These are phyloP conservation scores for Drosophila hamatofila DNA, from an alignment of 2,888 invertebrate species.

Conservation along the genomic window DNA sequence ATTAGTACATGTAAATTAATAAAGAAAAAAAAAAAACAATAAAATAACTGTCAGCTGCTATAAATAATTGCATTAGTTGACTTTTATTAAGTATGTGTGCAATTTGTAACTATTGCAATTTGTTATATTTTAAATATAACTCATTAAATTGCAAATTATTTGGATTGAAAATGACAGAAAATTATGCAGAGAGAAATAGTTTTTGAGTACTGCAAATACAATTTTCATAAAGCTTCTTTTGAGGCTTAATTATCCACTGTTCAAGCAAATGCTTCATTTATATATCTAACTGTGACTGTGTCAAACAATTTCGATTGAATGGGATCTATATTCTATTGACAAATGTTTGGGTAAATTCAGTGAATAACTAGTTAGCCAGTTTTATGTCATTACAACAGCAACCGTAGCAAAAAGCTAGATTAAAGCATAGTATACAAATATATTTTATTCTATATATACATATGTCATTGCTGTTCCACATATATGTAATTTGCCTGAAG, in stretches of 20 bases:
- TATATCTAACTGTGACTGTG: neutral
- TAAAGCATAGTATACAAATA: neutral
- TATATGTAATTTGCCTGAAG: slow-evolving; percentile 46
- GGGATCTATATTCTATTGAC: neutral
- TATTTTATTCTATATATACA: neutral
- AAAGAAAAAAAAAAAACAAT: neutral
- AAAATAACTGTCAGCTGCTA: slow-evolving; percentile 6
- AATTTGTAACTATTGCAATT: neutral
- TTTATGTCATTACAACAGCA: neutral
- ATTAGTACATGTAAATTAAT: slow-evolving; percentile 32
- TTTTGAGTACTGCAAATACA: neutral
- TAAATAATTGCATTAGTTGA: slow-evolving; percentile 21
- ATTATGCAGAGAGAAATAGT: neutral
- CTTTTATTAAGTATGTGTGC: neutral
- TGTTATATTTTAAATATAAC: neutral
- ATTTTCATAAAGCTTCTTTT: neutral
- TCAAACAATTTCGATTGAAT: slow-evolving; percentile 3
- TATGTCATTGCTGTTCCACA: neutral
- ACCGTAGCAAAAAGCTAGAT: too few relatives aligned
- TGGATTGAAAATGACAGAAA: too few relatives aligned
- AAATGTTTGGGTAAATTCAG: neutral
- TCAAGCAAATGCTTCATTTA: too few relatives aligned
- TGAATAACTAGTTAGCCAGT: neutral
- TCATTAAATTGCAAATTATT: neutral
- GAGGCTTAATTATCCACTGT: neutral